Base-by-base conservation (phyloP, 2,888 invertebrate species). In the Patella depressa region DNA sequence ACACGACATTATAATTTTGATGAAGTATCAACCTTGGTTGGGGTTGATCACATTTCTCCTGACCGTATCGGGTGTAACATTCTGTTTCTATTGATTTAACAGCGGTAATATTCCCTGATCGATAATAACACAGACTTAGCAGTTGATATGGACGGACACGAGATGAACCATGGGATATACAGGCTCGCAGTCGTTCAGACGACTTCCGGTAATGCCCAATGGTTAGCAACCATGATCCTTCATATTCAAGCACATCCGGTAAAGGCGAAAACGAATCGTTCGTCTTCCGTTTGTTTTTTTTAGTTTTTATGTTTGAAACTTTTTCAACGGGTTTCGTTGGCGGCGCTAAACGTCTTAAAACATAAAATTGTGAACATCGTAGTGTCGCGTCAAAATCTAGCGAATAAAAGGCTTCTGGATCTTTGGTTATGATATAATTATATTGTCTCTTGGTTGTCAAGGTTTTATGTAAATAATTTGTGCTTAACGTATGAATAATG, bases 151-250 rank as follows among this genome's bases (percentile, higher is more conserved):
- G 65, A 65, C 65, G 65, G 65, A 65, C 19, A 24, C 65, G 65
- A 12, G 19, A 24, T 11, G 65, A 65, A 65, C 65, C 65, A 65
- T 24, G 24, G 11, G 65, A 24, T 15, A 65, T 24, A 1, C 19
- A 65, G 65, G 65, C 65, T 19, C 65, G 65, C 11, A 65, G 65
- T 24, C 65, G 65, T 65, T 65, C 65, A 24, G 24, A 65, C 1
- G 65, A 65, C 65, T 65, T 65, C 65, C 65, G 65, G 65, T 65
- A 65, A 65, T 65, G 65, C 19, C 65, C 65, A 24, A 65, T 65
- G 19, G 65, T 65, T 24, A 65, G 19, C 19, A 65, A 14, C 65
- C 65, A 65, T 11, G 65, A 65, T 11, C 65, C 65, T 65, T 65
- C 65, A 15, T 65, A 65, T 19, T 65, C 65, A 12, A 65, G 65